Percentiles rank a stretch among this genome's conserved stretches.
Conservation (phyloP, 2,113 vertebrate species). For the Antechinus stuartii region DNA sequence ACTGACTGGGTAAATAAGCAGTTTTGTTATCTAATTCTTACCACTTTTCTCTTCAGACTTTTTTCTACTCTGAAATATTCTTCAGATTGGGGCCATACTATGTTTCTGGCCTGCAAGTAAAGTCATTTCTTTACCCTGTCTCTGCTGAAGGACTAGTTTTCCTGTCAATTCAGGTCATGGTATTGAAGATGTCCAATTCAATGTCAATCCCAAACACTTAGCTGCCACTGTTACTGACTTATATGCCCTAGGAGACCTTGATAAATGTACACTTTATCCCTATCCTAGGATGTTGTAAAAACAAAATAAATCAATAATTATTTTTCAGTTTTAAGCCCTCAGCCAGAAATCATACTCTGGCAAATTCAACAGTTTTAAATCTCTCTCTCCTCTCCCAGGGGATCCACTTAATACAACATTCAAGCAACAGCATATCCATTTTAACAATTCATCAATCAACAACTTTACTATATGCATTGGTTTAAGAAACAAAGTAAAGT, state of each 20-base stretch:
- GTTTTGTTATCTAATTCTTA: neutral
- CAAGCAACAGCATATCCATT: neutral
- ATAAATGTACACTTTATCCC: neutral
- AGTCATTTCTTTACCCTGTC: neutral
- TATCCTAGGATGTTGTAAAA: neutral
- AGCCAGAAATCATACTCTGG: neutral
- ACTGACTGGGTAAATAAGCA: neutral
- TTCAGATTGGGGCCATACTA: neutral
- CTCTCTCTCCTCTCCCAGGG: neutral
- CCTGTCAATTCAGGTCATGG: neutral
- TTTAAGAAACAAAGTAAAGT: neutral
- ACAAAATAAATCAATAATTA: neutral
- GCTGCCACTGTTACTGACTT: neutral
- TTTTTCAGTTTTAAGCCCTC: neutral
- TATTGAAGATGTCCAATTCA: neutral
- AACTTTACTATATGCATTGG: neutral
- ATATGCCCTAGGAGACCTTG: neutral
- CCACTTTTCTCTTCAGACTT: neutral
- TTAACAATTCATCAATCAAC: slow-evolving; percentile 2
- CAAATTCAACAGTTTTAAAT: neutral
- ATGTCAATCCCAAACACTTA: neutral
- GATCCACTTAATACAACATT: neutral
- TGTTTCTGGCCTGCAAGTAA: neutral
- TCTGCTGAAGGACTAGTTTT: neutral
- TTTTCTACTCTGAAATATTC: neutral